Evolutionary conservation across 2,888 invertebrate genomes (phyloP), one percentile per base, ranked within the genome.

Genomic region (Ichneumoninae sp.): DNA sequence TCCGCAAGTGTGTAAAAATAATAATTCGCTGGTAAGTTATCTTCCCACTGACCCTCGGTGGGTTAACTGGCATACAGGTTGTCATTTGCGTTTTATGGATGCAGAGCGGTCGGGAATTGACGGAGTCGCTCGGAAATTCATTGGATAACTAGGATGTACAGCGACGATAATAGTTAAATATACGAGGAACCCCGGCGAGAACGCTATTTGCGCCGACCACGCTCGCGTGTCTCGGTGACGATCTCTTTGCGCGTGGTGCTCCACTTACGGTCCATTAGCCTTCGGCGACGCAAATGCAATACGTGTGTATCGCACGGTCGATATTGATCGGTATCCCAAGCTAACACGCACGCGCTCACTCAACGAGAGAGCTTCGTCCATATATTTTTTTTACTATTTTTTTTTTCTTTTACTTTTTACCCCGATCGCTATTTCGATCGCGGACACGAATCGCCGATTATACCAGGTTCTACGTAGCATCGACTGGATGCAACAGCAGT

Each of bases 251-350:
- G 72, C 77, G 69, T 52, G 80, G 47, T 84, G 84, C 80, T 84
- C 84, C 65, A 84, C 84, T 84, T 84, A 84, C 77, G 80, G 84
- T 84, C 80, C 84, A 84, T 84, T 84, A 84, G 84, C 84, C 80
- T 84, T 84, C 80, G 77, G 72, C 68, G 72, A 71, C 77, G 84
- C 77, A 74, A 84, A 84, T 80, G 72, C 69, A 77, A 65, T 80
- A 69, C 57, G 60, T 77, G 77, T 77, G 66, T 69, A 80, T 83
- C 69, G 77, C 77, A 44, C 72, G 74, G 77, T 77, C 80, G 84
- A 80, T 84, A 80, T 84, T 66, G 80, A 84, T 84, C 69, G 77
- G 72, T 80, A 69, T 72, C 77, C 40, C 52, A 44, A 30, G 26
- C 30, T 72, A 44, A 65, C 70, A 52, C 62, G 80, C 76, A 30